Base-by-base conservation (phyloP, 2,113 vertebrate genomes). In the Noturus placidus region DNA sequence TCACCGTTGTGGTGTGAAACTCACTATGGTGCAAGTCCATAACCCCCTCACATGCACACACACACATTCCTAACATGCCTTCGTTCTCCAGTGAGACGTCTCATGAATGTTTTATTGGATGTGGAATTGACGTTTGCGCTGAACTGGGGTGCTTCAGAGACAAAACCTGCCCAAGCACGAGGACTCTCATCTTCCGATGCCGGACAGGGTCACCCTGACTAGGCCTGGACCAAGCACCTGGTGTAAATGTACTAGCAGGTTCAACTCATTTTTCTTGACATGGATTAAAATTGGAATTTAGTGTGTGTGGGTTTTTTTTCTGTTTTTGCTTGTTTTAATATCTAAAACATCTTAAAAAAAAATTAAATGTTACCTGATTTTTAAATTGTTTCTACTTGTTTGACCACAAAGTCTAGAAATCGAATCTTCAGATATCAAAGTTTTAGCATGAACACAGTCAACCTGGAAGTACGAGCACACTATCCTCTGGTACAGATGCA, bases 31-130 rank as follows among this genome's bases (percentile, higher is more conserved):
- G 94, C 93, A 91, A 94, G 89, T 92, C 92, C 89, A 86, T 87
- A 59, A 80, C 90, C 91, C 89, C 86, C 91, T 85, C 11, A 1
- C 30, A 38, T 25, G n/a, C 52, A 15, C 91, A 25, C 19, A 56
- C 42, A 69, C 52, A 30, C 95, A 95, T 96, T 95, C 95, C 93
- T 92, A 84, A 86, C 92, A 95, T 96, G 94, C 95, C 94, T 81
- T 93, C 92, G 92, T 92, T 91, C 15, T 63, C 91, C 91, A 93
- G 91, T 92, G 87, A 92, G 90, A 88, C 20, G 92, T 91, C 89
- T 90, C 78, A 38, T 57, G 78, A 57, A 54, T 81, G 78, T 59
- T 59, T 81, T 81, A 59, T 81, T 81, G 54, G 78, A 81, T 59
- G 38, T 33, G 22, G n/a, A 46, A 27, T 59, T 57, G 54, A 22